Evolutionary conservation across 2,888 invertebrate genomes (phyloP).

Genomic region (Eupithecia abbreviata): DNA sequence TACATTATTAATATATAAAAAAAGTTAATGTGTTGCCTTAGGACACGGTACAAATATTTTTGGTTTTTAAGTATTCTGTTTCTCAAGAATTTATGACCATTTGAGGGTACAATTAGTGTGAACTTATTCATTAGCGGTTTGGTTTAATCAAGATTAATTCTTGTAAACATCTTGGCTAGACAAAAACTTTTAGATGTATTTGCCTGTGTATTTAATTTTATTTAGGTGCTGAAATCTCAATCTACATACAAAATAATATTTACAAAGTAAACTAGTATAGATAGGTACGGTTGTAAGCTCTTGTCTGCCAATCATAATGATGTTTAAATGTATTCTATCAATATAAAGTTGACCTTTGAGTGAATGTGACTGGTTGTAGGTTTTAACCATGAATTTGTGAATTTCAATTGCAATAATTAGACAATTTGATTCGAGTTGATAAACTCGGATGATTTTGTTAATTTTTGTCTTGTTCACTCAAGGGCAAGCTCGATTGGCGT

Average conservation of each 20-base stretch:
- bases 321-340: not conserved
- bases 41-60: not conserved
- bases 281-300: slow-evolving; percentile 28
- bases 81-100: not conserved
- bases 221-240: slow-evolving; percentile 4
- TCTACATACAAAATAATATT: slow-evolving; percentile 13
- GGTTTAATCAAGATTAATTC: not conserved
- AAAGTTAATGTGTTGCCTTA: not conserved
- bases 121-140: not conserved
- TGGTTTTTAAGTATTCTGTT: not conserved
- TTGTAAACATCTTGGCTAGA: not conserved
- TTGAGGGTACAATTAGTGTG: not conserved
- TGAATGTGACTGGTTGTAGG: not conserved
- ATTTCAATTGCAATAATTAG: not conserved
- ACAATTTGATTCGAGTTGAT: not conserved
- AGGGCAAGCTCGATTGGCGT: slow-evolving; percentile 1
- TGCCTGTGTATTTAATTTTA: not conserved
- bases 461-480: not conserved
- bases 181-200: not conserved
- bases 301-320: slow-evolving; percentile 29
- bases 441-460: not conserved
- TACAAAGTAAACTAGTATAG: slow-evolving; percentile 6
- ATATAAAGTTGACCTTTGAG: not conserved
- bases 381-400: not conserved
- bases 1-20: not conserved